phyloP scores from a whole-genome alignment of 2,888 invertebrate genomes.

The Blomia tropicalis region DNA sequence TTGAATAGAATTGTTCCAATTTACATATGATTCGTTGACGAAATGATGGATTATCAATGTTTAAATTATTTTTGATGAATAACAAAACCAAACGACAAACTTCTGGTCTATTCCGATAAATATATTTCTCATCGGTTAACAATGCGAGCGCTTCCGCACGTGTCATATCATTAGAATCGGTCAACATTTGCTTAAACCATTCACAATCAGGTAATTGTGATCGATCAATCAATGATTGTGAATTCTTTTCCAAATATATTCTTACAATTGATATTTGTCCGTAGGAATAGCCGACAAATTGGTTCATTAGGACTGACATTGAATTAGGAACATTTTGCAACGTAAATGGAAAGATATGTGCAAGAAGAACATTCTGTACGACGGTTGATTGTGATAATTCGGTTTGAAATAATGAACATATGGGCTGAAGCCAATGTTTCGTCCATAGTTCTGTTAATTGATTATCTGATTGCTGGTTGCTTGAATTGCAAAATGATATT shows the following conservation, averaged over 20 bases:
- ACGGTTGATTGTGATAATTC: constrained; percentile 5
- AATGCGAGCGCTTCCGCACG: constrained; percentile 16
- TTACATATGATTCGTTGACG: constrained; percentile 17
- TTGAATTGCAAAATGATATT: not conserved
- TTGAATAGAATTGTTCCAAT: constrained; percentile 16
- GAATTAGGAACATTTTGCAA: constrained; percentile 14
- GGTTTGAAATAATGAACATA: not conserved
- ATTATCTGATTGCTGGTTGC: not conserved
- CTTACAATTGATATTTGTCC: constrained; percentile 9
- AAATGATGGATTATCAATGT: constrained; percentile 21
- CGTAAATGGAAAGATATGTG: constrained; percentile 17
- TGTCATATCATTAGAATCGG: constrained; percentile 13
- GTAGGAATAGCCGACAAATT: not conserved
- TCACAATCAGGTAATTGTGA: not conserved
- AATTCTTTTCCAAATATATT: not conserved
- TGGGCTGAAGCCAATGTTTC: not conserved
- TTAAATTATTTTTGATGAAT: constrained; percentile 12
- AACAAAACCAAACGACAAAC: constrained; percentile 8
- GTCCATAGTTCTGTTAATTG: constrained; percentile 6
- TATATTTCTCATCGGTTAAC: constrained; percentile 14
- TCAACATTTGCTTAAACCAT: constrained; percentile 13
- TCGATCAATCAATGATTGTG: not conserved
- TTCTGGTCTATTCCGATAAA: not conserved
- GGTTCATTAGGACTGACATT: constrained; percentile 6
- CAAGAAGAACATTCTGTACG: constrained; percentile 16